Conservation (phyloP, 2,888 invertebrate genomes). For the Elegia similella region DNA sequence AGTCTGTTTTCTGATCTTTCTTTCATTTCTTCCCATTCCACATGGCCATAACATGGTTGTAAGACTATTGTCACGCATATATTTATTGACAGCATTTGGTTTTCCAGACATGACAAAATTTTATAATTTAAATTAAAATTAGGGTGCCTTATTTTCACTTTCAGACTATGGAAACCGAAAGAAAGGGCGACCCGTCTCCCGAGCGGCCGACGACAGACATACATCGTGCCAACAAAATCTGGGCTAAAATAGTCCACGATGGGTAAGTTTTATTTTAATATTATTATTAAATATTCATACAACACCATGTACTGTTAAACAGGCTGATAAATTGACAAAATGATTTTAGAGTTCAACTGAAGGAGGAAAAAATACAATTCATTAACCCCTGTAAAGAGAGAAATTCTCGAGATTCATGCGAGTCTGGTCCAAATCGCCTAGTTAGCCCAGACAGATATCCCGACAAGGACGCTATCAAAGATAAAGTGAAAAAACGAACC, state of each 20-base stretch:
- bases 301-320: background rate
- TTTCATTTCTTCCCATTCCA: too few species aligned
- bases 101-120: too few species aligned
- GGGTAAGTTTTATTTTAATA: background rate
- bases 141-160: background rate
- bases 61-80: too few species aligned
- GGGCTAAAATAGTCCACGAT: background rate
- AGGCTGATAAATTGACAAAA: background rate
- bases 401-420: background rate
- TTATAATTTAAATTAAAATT: too few species aligned
- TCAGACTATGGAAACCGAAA: background rate
- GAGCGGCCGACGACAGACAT: background rate
- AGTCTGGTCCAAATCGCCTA: background rate
- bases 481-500: background rate
- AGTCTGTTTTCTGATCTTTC: too few species aligned
- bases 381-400: background rate
- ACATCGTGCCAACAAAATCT: constrained; percentile 2
- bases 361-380: constrained; percentile 6
- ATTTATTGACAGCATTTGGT: too few species aligned
- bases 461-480: background rate
- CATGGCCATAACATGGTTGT: too few species aligned
- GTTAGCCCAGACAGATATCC: background rate
- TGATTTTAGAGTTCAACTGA: background rate
- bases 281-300: background rate
- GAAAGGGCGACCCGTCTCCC: background rate